Evolutionary conservation across 2,888 invertebrate genomes (phyloP), one percentile per base, ranked within the genome.

Genomic region (Cyaniris semiargus): DNA sequence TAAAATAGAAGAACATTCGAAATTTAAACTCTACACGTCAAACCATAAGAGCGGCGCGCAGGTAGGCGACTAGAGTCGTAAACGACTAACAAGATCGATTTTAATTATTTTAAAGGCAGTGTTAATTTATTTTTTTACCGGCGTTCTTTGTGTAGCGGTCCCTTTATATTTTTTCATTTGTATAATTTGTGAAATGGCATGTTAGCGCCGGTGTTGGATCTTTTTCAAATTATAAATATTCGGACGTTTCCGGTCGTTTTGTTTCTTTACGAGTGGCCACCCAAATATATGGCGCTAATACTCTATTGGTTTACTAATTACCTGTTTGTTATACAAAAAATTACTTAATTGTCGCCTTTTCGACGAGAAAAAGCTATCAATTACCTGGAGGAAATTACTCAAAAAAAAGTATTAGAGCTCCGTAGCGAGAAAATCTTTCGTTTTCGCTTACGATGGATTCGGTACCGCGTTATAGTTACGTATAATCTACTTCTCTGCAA

Each of bases 131-230:
- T 89, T 90, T 90, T 91, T 90, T 89, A 87, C 84, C 81, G 85
- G 85, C 80, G 83, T 77, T 87, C 91, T 90, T 91, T 91, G 88
- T 85, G 80, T 81, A 82, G 87, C 88, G 88, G 86, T 81, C 80
- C 83, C 86, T 88, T 87, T 88, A 83, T 83, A 84, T 87, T 88
- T 90, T 89, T 87, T 85, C 82, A 81, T 87, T 89, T 89, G 91
- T 91, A 82, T 91, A 90, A 92, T 92, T 91, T 92, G 92, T 92
- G 89, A 92, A 92, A 92, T 91, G 91, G 89, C 86, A 88, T 91
- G 90, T 92, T 92, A 92, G 89, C 92, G 91, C 92, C 91, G 86
- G 84, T 85, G 83, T 83, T 84, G 78, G 83, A 78, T 87, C 86
- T 86, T 86, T 89, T 89, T 86, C 87, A 90, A 89, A 88, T 87